Evolutionary conservation across 2,797 vertebrate species (phyloP), one percentile per base, ranked within the genome.

Genomic region (Ptychobarbus kaznakovi): DNA sequence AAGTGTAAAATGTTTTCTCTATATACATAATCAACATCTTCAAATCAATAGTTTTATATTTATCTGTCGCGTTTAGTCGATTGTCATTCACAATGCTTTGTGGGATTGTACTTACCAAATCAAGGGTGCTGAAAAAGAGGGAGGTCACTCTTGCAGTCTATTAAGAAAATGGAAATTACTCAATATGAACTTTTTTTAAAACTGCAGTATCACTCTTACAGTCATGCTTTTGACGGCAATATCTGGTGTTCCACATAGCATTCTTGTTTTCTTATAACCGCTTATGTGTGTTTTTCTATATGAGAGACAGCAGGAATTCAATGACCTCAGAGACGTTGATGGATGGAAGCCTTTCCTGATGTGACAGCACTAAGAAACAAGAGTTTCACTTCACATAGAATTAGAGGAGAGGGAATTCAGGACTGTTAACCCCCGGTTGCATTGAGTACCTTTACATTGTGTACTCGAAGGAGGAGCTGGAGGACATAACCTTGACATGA

Each of bases 271-370:
- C 8, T 68, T n/a, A 51, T 51, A 66, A 80, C 77, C 25, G 40
- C 10, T 46, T 66, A 22, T 46, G 77, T 44, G 16, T 40, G 25
- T 13, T 68, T 68, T 68, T 35, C 20, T 51, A 51, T 49, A n/a
- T 22, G 11, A 86, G 61, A 81, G 82, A 44, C 49, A 49, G 65
- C 63, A 81, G 16, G 42, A 61, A 69, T 25, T 76, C 81, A 86
- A 22, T 49, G 78, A 70, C 81, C 66, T 84, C 49, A 51, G 75
- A 78, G 77, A 87, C 51, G 32, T 35, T 89, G 86, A 89, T 87
- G 75, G 70, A 89, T 87, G 69, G 70, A 84, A 70, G n/a, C 6
- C 42, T 74, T 74, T 49, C 32, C 69, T 56, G 85, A 84, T 51
- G 74, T 76, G 85, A 72, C 84, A 87, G 79, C 70, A 6, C 40